Evolutionary conservation across 2,113 vertebrate genomes (phyloP), one percentile per base, ranked within the genome.

Genomic region (Sarotherodon lohbergeri): DNA sequence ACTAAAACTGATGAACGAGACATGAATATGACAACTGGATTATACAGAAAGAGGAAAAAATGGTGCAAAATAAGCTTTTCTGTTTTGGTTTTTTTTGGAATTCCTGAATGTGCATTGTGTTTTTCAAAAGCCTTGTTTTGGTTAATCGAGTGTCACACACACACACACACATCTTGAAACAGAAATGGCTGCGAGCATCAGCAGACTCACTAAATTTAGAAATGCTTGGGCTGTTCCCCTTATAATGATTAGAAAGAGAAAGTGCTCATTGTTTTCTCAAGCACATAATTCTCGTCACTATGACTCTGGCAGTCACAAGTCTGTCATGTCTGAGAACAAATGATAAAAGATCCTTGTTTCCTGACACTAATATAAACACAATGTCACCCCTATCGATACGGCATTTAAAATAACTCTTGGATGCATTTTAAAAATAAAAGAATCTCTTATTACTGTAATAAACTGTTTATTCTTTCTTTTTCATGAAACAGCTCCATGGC

Each of bases 121-220:
- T 84, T 36, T 43, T 68, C 17, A 34, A 68, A 41, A 59, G 34
- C 54, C 24, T 87, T 81, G n/a, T 82, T 78, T 59, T 80, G 81
- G 66, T 84, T 73, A n/a, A 68, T n/a, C 43, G 52, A 80, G 22
- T 43, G 85, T 82, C 59, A 86, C 48, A 78, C 57, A 85, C 63
- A 50, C 54, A 48, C 46, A 68, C 54, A 86, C 71, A 54, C 59
- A 55, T 90, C 82, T 80, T 59, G 34, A 87, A 88, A 78, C 80
- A 92, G 80, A 91, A 90, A 93, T 84, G 89, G 84, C 90, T 89
- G 73, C 71, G 56, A 88, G 89, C 90, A 89, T 94, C 90, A 89
- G 85, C 89, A 91, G 85, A 92, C 79, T 91, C 79, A 79, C 93
- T 93, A 92, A 90, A 93, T 95, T 91, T 93, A 93, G 90, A 92